Base-by-base conservation (phyloP, 1,140 invertebrate genomes). In the Drosophila saltans region DNA sequence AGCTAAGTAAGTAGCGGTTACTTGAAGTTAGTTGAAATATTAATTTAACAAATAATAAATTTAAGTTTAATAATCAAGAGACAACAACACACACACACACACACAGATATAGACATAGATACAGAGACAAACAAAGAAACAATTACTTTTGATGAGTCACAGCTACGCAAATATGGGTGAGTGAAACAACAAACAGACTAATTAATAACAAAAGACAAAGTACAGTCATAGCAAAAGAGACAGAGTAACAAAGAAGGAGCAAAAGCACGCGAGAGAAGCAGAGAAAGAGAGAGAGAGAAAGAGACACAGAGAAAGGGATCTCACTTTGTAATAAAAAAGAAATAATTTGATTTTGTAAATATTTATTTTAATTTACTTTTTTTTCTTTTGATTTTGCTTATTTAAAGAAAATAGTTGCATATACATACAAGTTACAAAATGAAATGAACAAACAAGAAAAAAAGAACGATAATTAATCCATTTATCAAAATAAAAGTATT, bases 301-400 rank as follows among this genome's bases (percentile, higher is more conserved):
- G 33, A 43, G 36, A n/a, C 21, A 62, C 39, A 52, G 45, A 66
- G 30, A 78, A 6, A 76, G 33, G 66, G 39, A 72, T 59, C 43
- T 61, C 76, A 76, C 52, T 59, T 73, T 79, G 69, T 41, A 67
- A 75, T 84, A 84, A 74, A 66, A 71, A 71, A 59, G 45, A 57
- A 66, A 70, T 30, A 9, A 66, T 48, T 69, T 61, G 58, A 43
- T 33, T 52, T 75, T 66, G 56, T 77, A 81, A 52, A 81, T 62
- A 41, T 72, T 78, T 52, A 52, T 75, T 78, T 80, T 66, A 65
- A 60, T 69, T 81, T 43, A 64, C 62, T 68, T 80, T 81, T 66
- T n/a, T 72, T 69, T 75, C 57, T n/a, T 67, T 71, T 40, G 52
- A 71, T 80, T 78, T 48, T 57, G 75, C 72, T 78, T 89, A 86